These are phyloP conservation scores for Glossosoma conforme DNA, from an alignment of 1,140 invertebrate genomes.

Conservation along the genomic window DNA sequence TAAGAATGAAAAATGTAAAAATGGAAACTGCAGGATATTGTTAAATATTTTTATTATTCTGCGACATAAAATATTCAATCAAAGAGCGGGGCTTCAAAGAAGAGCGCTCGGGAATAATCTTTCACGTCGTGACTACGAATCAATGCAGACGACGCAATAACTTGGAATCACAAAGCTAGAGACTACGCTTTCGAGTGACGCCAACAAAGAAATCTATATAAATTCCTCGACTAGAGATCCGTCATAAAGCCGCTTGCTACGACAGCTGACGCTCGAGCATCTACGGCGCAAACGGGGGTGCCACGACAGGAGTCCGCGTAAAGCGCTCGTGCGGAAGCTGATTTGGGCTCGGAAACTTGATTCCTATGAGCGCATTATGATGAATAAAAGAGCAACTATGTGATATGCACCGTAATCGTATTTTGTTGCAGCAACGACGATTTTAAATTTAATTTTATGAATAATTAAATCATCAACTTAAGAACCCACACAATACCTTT, in stretches of 20 bases:
- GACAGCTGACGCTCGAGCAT: constrained; percentile 14
- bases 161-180: constrained; percentile 5
- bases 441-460: too few relatives aligned
- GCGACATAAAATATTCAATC: too few relatives aligned
- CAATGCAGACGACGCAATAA: constrained; percentile 11
- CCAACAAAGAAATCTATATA: constrained; percentile 12
- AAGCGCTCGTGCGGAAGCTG: constrained; percentile 18
- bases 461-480: too few relatives aligned
- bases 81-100: too few relatives aligned
- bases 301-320: background rate
- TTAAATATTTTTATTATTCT: too few relatives aligned
- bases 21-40: too few relatives aligned
- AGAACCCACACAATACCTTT: too few relatives aligned
- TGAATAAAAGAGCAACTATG: too few relatives aligned
- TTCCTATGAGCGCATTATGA: constrained; percentile 4
- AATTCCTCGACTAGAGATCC: constrained; percentile 17
- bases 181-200: constrained; percentile 1
- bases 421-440: too few relatives aligned
- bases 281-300: background rate
- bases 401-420: too few relatives aligned
- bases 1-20: too few relatives aligned
- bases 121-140: background rate
- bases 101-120: background rate
- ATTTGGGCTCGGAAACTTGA: constrained; percentile 8
- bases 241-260: constrained; percentile 15